phyloP scores from a whole-genome alignment of 2,113 vertebrate genomes.

The Psettodes erumei region DNA sequence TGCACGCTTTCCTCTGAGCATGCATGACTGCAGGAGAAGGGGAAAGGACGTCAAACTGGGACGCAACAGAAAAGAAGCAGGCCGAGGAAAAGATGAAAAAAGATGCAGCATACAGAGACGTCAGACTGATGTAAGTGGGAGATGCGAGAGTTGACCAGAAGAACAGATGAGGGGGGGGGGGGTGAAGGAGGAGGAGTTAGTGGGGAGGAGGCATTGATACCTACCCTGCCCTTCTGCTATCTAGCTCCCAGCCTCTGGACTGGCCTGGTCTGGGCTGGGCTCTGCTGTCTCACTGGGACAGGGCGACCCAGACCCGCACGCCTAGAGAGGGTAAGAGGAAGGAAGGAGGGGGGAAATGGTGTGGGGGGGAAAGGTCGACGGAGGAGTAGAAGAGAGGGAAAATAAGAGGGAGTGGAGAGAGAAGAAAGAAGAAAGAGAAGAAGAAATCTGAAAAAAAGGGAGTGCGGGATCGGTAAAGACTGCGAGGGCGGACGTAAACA shows the following conservation, averaged over 20 bases:
- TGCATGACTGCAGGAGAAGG: constrained; percentile 36
- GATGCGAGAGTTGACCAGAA: constrained; percentile 16
- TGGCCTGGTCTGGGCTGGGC: constrained; percentile 93
- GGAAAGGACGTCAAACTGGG: background rate
- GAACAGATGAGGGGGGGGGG: constrained; percentile 14
- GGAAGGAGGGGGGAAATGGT: constrained; percentile 9
- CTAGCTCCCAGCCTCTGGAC: constrained; percentile 99
- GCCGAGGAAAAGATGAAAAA: constrained; percentile 12
- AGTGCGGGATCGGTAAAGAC: constrained; percentile 14
- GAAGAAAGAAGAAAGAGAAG: constrained; percentile 42
- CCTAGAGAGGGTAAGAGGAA: constrained; percentile 80
- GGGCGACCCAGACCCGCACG: constrained; percentile 95
- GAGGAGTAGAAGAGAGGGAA: constrained; percentile 25
- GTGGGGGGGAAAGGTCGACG: constrained; percentile 20
- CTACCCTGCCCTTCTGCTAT: constrained; percentile 97
- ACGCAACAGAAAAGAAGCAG: background rate
- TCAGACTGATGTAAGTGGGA: background rate
- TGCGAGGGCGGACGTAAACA: constrained; percentile 34
- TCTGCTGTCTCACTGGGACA: constrained; percentile 95
- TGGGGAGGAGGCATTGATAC: constrained; percentile 77
- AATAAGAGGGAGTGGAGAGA: constrained; percentile 7
- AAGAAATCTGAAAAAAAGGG: constrained; percentile 47
- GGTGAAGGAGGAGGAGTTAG: constrained; percentile 15
- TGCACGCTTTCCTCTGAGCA: constrained; percentile 25
- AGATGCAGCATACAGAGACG: background rate